Conservation (phyloP, 2,797 vertebrate genomes). For the Catamblyrhynchus diadema region DNA sequence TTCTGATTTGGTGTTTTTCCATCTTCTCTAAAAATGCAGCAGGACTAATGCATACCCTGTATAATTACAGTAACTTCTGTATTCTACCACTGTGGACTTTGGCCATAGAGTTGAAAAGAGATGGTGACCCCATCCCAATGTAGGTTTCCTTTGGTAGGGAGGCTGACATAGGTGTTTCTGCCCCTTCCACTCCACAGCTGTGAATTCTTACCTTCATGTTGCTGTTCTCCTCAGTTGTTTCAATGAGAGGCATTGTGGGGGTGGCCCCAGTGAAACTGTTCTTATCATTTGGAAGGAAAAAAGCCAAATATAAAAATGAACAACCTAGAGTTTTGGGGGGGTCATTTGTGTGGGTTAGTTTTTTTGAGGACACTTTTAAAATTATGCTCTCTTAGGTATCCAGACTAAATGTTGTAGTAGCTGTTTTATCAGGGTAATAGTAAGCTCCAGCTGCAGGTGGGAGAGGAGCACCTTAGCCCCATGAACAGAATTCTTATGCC, state of each 20-base stretch:
- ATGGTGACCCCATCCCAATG: not conserved
- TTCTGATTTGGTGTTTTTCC: conserved; percentile 48
- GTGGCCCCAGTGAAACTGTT: not conserved
- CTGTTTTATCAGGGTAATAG: not conserved
- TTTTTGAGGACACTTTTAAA: not conserved
- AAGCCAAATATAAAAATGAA: not conserved
- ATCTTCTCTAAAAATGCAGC: not conserved
- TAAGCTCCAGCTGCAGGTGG: not conserved
- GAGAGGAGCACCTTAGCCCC: not conserved
- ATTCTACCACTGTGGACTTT: not conserved
- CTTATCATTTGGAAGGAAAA: not conserved
- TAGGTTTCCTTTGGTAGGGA: not conserved
- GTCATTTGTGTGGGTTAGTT: not conserved
- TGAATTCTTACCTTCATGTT: not conserved
- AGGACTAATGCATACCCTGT: not conserved
- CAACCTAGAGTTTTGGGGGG: not conserved
- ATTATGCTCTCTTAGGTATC: not conserved
- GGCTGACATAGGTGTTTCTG: not conserved
- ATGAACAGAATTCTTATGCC: not conserved
- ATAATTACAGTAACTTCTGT: not conserved
- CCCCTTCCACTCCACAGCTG: not conserved
- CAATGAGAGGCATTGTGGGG: not conserved
- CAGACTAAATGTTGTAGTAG: not conserved
- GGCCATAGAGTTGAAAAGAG: not conserved
- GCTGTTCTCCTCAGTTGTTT: not conserved